phyloP scores from a whole-genome alignment of 2,888 invertebrate species.

The Apoderus coryli region DNA sequence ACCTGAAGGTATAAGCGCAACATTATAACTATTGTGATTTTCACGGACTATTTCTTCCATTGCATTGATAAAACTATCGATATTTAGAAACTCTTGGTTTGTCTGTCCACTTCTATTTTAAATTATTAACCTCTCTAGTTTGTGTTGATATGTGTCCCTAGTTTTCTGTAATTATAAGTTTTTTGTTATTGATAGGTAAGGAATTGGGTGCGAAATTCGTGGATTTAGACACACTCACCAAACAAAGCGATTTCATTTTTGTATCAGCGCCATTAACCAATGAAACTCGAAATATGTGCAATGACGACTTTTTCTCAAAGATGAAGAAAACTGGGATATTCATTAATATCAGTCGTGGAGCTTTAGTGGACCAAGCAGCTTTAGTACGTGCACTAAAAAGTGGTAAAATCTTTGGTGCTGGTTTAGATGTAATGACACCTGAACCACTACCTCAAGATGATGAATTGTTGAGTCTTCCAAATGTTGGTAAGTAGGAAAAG shows the following conservation, averaged over 20 bases:
- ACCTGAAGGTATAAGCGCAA: constrained; percentile 42
- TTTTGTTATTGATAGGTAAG: constrained; percentile 26
- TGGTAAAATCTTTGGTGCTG: constrained; percentile 70
- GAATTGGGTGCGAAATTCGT: constrained; percentile 48
- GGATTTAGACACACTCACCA: constrained; percentile 48
- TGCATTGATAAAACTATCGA: no score
- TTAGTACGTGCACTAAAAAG: constrained; percentile 61
- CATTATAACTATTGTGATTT: not conserved
- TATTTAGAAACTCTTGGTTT: no score
- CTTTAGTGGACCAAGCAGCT: constrained; percentile 68
- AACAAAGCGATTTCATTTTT: constrained; percentile 61
- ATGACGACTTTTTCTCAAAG: constrained; percentile 45
- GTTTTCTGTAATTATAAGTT: no score
- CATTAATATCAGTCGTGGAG: constrained; percentile 63
- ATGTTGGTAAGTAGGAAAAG: constrained; percentile 52
- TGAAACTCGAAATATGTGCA: constrained; percentile 56
- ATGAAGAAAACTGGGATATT: constrained; percentile 68
- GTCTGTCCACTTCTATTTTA: no score
- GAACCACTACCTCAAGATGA: constrained; percentile 76
- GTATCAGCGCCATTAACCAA: constrained; percentile 51
- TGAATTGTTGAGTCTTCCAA: constrained; percentile 62
- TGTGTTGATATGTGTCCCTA: no score
- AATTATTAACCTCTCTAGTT: no score
- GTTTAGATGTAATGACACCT: constrained; percentile 81
- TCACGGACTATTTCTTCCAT: not conserved